These are phyloP conservation scores for Nylanderia fulva DNA, from an alignment of 1,140 invertebrate genomes.

Conservation along the genomic window DNA sequence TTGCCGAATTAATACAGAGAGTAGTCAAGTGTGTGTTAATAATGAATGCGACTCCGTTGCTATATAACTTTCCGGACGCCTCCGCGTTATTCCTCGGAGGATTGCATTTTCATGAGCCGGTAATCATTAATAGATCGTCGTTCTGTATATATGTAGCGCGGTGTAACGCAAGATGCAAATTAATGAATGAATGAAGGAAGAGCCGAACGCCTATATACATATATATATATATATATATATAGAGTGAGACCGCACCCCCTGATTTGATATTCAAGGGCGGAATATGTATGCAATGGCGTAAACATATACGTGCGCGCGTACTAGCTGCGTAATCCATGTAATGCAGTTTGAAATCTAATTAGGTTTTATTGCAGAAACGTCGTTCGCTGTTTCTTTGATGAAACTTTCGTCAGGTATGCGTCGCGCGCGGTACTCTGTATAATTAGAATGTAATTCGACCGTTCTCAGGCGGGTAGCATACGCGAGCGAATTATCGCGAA, in stretches of 20 bases:
- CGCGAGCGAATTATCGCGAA: constrained; percentile 54
- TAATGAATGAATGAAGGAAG: constrained; percentile 55
- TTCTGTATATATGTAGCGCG: constrained; percentile 21
- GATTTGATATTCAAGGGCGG: constrained; percentile 56
- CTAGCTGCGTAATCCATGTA: constrained; percentile 43
- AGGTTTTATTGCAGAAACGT: constrained; percentile 53
- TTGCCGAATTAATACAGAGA: constrained; percentile 26
- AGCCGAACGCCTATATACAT: constrained; percentile 42
- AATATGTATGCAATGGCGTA: constrained; percentile 41
- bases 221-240: too few species aligned
- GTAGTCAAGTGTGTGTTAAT: constrained; percentile 40
- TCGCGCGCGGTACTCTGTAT: constrained; percentile 50
- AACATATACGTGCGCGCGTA: neutral
- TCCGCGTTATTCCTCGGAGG: constrained; percentile 33
- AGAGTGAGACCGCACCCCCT: constrained; percentile 25
- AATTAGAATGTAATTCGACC: constrained; percentile 56
- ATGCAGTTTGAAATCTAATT: constrained; percentile 59
- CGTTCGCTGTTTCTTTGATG: constrained; percentile 59
- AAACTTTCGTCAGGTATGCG: constrained; percentile 60
- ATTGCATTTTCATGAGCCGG: constrained; percentile 51
- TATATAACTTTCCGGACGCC: constrained; percentile 44
- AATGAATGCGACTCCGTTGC: constrained; percentile 49
- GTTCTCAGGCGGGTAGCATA: neutral
- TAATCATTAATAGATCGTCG: constrained; percentile 60
- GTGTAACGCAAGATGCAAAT: constrained; percentile 59